phyloP scores from a whole-genome alignment of 2,888 invertebrate species.

The Bombyx huttoni region DNA sequence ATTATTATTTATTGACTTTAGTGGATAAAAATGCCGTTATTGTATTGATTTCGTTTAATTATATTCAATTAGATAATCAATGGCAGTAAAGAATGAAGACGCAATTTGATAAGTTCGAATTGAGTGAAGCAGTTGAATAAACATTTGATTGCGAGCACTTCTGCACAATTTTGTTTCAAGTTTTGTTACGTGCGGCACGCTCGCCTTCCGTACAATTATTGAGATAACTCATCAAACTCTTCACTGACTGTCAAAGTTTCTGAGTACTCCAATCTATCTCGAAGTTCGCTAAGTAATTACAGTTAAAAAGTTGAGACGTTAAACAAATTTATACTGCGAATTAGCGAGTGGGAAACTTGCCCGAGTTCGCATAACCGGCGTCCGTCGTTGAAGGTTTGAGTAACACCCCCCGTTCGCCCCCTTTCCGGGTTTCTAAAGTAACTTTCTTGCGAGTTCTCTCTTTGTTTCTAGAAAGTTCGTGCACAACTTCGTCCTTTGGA shows the following conservation, averaged over 20 bases:
- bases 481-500: constrained; percentile 40
- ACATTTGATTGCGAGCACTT: background rate
- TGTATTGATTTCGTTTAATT: too few relatives aligned
- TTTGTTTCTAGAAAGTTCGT: constrained; percentile 55
- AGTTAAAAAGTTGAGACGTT: constrained; percentile 70
- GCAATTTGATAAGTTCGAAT: background rate
- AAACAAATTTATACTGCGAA: constrained; percentile 71
- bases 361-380: constrained; percentile 47
- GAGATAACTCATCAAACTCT: constrained; percentile 39
- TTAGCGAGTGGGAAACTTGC: constrained; percentile 59
- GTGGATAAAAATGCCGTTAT: too few relatives aligned
- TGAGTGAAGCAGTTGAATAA: background rate
- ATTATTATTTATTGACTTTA: too few relatives aligned
- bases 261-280: constrained; percentile 54
- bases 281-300: constrained; percentile 62
- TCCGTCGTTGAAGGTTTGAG: constrained; percentile 59
- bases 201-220: constrained; percentile 18
- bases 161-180: background rate
- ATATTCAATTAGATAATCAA: background rate
- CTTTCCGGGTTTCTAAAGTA: constrained; percentile 36
- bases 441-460: constrained; percentile 51
- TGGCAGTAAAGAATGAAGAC: background rate
- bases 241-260: constrained; percentile 34
- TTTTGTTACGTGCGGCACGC: background rate
- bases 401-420: constrained; percentile 35